Evolutionary conservation across 2,797 vertebrate genomes (phyloP).

Genomic region (Acanthurus leucopareius): DNA sequence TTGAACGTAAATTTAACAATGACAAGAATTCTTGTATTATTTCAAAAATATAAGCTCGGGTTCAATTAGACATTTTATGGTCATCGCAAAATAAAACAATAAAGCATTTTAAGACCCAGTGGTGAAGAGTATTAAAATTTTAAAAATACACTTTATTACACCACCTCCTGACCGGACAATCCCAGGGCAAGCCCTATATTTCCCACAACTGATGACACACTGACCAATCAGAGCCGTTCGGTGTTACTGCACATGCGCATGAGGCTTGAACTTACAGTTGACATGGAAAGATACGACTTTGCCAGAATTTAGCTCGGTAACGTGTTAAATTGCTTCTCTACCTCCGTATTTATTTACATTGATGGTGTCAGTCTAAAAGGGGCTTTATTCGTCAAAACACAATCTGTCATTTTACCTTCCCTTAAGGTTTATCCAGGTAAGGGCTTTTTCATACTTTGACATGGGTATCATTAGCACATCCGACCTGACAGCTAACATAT

Average conservation of each 20-base stretch:
- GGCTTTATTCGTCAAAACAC: background rate
- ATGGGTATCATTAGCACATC: background rate
- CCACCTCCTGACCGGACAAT: constrained; percentile 12
- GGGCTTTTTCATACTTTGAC: constrained; percentile 24
- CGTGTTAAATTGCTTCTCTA: constrained; percentile 5
- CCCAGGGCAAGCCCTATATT: background rate
- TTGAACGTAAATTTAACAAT: background rate
- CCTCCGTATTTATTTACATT: constrained; percentile 2
- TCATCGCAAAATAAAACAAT: background rate
- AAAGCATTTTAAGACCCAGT: background rate
- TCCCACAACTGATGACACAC: too few species aligned
- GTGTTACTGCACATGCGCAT: constrained; percentile 51
- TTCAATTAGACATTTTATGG: background rate
- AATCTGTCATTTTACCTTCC: background rate
- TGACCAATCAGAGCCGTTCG: constrained; percentile 49
- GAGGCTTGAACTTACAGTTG: background rate
- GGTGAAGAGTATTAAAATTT: background rate
- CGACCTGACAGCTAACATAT: constrained; percentile 18
- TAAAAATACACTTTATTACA: too few species aligned
- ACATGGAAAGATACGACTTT: constrained; percentile 53
- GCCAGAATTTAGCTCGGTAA: constrained; percentile 35
- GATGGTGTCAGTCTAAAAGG: constrained; percentile 21
- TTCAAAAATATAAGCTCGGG: background rate
- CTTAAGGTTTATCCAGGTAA: constrained; percentile 63
- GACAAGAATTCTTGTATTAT: background rate